phyloP scores from a whole-genome alignment of 2,888 invertebrate genomes.

The Atethmia centrago region DNA sequence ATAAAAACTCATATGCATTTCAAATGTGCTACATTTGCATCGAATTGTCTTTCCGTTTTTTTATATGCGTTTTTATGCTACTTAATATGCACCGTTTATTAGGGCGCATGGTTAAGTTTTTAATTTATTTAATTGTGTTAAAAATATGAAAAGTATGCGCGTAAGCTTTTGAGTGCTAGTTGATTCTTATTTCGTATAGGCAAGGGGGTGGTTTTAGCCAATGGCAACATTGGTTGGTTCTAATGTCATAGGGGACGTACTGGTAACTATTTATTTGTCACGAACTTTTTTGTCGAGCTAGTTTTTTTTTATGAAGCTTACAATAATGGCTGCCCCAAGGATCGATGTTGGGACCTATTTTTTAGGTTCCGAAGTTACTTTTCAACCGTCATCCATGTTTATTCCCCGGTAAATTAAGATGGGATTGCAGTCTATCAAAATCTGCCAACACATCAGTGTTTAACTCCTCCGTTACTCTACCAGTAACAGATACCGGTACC shows the following conservation, averaged over 20 bases:
- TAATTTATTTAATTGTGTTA: constrained; percentile 68
- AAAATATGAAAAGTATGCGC: constrained; percentile 59
- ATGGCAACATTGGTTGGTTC: constrained; percentile 47
- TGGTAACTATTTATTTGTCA: constrained; percentile 43
- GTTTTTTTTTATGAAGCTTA: neutral
- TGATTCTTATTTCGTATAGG: constrained; percentile 45
- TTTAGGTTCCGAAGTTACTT: neutral
- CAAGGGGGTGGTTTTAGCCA: constrained; percentile 47
- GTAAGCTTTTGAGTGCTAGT: constrained; percentile 54
- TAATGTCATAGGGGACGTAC: constrained; percentile 31
- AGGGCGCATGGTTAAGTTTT: constrained; percentile 60
- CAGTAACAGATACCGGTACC: neutral
- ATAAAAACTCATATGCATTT: constrained; percentile 63
- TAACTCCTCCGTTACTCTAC: neutral
- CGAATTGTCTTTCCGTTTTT: constrained; percentile 56
- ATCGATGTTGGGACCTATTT: constrained; percentile 30
- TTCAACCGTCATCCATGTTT: neutral
- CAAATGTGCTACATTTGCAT: constrained; percentile 65
- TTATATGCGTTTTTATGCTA: constrained; percentile 54
- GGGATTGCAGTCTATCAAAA: too few species aligned
- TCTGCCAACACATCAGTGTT: too few species aligned
- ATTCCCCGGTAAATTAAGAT: neutral
- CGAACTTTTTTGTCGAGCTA: constrained; percentile 5
- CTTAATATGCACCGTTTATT: constrained; percentile 66
- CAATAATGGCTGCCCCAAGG: constrained; percentile 19